Conservation (phyloP, 2,113 vertebrate genomes). For the Anhinga anhinga region DNA sequence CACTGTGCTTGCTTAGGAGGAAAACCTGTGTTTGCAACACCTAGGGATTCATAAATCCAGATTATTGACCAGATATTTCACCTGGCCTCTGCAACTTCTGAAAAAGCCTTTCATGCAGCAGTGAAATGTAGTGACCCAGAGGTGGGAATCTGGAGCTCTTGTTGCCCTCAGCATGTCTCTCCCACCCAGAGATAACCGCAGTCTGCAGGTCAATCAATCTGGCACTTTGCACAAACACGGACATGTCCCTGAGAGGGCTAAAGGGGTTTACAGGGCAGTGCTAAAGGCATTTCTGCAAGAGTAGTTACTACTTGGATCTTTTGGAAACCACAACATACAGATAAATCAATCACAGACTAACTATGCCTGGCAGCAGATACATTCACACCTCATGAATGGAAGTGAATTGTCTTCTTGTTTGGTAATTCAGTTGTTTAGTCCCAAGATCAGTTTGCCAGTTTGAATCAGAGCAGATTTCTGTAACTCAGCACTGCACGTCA, state of each 20-base stretch:
- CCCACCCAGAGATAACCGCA: neutral
- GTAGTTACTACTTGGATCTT: constrained; percentile 33
- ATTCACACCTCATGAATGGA: neutral
- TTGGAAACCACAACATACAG: neutral
- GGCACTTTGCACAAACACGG: neutral
- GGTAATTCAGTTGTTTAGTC: constrained; percentile 48
- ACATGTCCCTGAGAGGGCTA: neutral
- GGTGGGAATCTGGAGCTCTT: neutral
- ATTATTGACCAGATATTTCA: neutral
- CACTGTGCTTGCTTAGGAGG: neutral
- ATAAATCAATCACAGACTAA: constrained; percentile 38
- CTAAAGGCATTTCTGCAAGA: constrained; percentile 10
- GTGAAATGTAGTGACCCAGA: neutral
- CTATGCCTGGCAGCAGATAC: neutral
- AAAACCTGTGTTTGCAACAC: neutral
- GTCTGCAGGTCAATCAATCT: neutral
- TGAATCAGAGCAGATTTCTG: constrained; percentile 26
- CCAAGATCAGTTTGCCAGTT: constrained; percentile 36
- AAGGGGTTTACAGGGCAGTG: neutral
- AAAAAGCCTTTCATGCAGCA: neutral
- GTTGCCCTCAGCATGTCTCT: neutral
- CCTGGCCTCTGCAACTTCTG: neutral
- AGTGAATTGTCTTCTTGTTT: constrained; percentile 49
- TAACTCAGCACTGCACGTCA: neutral
- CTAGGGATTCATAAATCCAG: neutral